Evolutionary conservation across 2,797 vertebrate genomes (phyloP).

Genomic region (Petrocephalus schoutedeni): DNA sequence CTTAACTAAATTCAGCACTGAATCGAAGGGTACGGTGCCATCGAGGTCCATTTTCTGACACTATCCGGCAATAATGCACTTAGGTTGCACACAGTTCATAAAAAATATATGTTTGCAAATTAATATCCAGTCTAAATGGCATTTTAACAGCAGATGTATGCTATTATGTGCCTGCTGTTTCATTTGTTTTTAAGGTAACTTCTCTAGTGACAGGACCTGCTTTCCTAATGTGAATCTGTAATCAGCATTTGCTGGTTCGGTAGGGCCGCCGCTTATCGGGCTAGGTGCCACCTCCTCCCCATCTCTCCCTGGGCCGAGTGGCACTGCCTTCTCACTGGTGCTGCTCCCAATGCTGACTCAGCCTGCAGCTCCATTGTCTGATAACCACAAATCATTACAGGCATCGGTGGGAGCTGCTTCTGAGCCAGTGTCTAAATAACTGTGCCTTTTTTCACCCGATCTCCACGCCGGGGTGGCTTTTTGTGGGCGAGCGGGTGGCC

Average conservation of each 20-base stretch:
- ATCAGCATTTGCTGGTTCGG: background rate
- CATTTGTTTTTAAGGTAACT: background rate
- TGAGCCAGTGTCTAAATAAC: background rate
- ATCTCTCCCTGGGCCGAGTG: background rate
- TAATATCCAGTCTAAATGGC: background rate
- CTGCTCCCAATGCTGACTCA: background rate
- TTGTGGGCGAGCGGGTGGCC: background rate
- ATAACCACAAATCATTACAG: background rate
- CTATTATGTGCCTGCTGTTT: background rate
- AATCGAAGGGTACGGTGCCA: background rate
- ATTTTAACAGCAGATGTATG: background rate
- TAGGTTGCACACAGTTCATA: background rate
- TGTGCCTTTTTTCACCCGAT: background rate
- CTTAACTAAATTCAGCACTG: background rate
- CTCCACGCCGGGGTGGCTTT: background rate
- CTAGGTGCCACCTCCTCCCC: background rate
- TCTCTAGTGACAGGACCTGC: background rate
- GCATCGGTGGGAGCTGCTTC: background rate
- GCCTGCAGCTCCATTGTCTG: background rate
- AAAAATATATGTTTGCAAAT: background rate
- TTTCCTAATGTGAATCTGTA: background rate
- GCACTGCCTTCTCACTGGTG: background rate
- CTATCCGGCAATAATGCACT: background rate
- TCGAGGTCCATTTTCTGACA: background rate
- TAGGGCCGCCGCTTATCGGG: background rate